Conservation (phyloP, 2,113 vertebrate species). For the Paraplagusia blochii region DNA sequence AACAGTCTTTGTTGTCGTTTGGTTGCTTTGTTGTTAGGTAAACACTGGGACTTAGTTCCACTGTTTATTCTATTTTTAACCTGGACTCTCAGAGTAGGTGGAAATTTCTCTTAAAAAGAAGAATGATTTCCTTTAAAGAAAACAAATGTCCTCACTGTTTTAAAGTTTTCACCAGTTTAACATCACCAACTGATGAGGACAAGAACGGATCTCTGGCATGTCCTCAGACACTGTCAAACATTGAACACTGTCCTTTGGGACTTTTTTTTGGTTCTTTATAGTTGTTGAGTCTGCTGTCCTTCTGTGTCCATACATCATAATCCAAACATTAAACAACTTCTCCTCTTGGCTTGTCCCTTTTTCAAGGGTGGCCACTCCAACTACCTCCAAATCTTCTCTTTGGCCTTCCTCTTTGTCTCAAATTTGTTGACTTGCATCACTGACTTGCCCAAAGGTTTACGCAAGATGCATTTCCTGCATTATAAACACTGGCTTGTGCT, state of each 20-base stretch:
- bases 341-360: no score
- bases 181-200: neutral
- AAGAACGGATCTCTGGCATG: slow-evolving; percentile 1
- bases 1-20: neutral
- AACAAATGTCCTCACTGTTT: slow-evolving; percentile 12
- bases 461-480: slow-evolving; percentile 2
- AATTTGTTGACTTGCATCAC: no score
- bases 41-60: neutral
- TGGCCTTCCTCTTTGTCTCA: no score
- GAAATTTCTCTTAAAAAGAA: slow-evolving; percentile 3
- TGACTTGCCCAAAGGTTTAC: no score
- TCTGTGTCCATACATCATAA: neutral
- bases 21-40: slow-evolving; percentile 16
- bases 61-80: slow-evolving; percentile 17
- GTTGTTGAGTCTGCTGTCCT: neutral
- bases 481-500: neutral
- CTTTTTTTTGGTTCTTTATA: neutral
- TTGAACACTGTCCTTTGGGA: neutral
- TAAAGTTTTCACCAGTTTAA: slow-evolving; percentile 1
- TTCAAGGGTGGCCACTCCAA: no score
- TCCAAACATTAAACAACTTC: no score
- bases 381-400: no score
- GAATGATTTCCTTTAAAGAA: slow-evolving; percentile 15
- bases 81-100: slow-evolving; percentile 6
- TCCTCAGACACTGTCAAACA: neutral